Evolutionary conservation across 2,113 vertebrate genomes (phyloP).

Genomic region (Odobenus rosmarus): DNA sequence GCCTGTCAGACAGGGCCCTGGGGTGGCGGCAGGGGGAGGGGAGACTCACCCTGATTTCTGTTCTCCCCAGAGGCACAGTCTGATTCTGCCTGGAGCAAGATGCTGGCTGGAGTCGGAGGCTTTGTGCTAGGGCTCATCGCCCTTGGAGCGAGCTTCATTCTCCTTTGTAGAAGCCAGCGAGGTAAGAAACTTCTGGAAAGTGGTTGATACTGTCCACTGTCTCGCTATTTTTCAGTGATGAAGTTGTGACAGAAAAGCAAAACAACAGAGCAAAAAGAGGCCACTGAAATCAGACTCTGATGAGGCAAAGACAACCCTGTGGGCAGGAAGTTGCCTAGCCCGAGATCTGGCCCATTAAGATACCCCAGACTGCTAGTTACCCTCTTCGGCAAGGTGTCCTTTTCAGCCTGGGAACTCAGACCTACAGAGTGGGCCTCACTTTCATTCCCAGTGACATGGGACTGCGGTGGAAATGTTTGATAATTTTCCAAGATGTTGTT

Average conservation of each 20-base stretch:
- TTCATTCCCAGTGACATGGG: neutral
- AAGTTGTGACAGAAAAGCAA: neutral
- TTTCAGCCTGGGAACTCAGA: no score
- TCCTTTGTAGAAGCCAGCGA: neutral
- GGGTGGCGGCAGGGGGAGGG: neutral
- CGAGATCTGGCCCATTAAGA: neutral
- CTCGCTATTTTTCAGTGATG: neutral
- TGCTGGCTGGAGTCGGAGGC: constrained; percentile 1
- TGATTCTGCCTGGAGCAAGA: neutral
- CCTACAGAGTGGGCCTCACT: neutral
- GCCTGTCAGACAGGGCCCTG: neutral
- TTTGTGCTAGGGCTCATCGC: neutral
- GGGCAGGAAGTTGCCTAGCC: neutral
- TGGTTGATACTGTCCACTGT: neutral
- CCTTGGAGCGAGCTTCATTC: neutral
- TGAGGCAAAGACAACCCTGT: neutral
- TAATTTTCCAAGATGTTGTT: neutral
- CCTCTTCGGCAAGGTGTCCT: neutral
- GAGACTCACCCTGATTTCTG: neutral
- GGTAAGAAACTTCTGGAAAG: constrained; percentile 5
- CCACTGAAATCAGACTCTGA: neutral
- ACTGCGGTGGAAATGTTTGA: neutral
- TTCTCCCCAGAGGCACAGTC: neutral
- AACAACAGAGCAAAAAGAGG: neutral
- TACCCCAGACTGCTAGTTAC: neutral